Base-by-base conservation (phyloP, 2,888 invertebrate genomes). In the Sussaba pulchella region DNA sequence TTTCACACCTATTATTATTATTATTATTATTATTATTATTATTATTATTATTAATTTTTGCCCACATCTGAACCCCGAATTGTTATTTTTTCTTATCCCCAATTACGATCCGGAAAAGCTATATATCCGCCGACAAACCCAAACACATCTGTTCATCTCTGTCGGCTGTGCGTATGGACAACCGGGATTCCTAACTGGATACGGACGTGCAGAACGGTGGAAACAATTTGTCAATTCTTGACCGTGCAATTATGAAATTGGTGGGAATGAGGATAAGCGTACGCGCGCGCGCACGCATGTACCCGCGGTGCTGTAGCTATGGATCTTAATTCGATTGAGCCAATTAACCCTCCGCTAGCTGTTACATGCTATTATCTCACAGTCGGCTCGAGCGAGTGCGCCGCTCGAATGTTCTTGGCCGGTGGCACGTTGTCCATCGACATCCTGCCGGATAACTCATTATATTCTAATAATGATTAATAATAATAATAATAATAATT, bases 181-280 rank as follows among this genome's bases (percentile, higher is more conserved):
- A 6, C 4, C 31, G 6, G 6, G 31, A 5, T 31, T 31, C 31
- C 71, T 67, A 89, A 88, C 88, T 73, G 89, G 86, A 87, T 78
- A 66, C 87, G 89, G 86, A 89, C 86, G 89, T 88, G 85, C 87
- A 87, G 88, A 87, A 85, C 85, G 85, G 84, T 88, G 85, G 86
- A 88, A 89, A 90, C 90, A 91, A 91, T 91, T 91, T 89, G 87
- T 87, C 90, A 89, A 91, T 91, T 91, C 88, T 85, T 84, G 83
- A 86, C 83, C 87, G 88, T 73, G 83, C 90, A 91, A 91, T 91
- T 91, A 90, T 86, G 80, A 85, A 88, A 89, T 86, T 90, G 89
- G 88, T 83, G 84, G 82, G 84, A 87, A 90, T 85, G 85, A 90
- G 89, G 91, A 89, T 88, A 88, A 82, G 67, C 64, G 72, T 88